Evolutionary conservation across 2,797 vertebrate species (phyloP).

Genomic region (Poeciliopsis infans): DNA sequence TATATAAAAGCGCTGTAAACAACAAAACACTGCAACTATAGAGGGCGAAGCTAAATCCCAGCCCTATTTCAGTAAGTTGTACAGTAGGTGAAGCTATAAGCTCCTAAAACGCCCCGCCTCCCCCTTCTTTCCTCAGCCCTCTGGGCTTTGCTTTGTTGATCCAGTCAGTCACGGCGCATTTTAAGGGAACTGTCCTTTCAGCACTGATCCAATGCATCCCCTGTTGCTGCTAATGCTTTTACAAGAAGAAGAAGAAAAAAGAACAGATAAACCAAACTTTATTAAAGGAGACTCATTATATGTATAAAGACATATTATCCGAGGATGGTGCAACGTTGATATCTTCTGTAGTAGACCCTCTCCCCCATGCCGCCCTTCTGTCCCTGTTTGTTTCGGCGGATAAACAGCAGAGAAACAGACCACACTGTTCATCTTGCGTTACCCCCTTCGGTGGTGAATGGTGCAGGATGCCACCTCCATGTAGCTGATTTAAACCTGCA

Average conservation of each 20-base stretch:
- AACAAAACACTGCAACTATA: conserved; percentile 71
- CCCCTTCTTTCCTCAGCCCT: conserved; percentile 21
- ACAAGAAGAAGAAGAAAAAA: conserved; percentile 12
- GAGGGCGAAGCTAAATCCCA: conserved; percentile 76
- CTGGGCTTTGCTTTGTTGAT: conserved; percentile 76
- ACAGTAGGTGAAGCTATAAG: conserved; percentile 76
- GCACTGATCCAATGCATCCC: conserved; percentile 83
- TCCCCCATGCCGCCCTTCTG: not conserved
- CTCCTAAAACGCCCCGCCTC: conserved; percentile 49
- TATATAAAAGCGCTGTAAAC: conserved; percentile 73
- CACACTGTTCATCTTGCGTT: conserved; percentile 54
- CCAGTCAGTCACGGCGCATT: conserved; percentile 73
- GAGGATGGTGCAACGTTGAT: conserved; percentile 81
- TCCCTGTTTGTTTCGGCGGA: conserved; percentile 49
- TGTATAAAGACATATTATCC: conserved; percentile 70
- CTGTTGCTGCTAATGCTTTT: conserved; percentile 79
- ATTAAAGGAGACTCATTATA: conserved; percentile 68
- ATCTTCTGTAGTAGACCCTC: conserved; percentile 66
- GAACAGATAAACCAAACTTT: conserved; percentile 76
- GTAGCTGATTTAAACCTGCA: conserved; percentile 70
- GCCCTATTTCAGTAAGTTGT: conserved; percentile 80
- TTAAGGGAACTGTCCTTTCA: conserved; percentile 89
- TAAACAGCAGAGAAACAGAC: conserved; percentile 54
- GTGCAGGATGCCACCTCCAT: conserved; percentile 69
- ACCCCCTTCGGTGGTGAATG: conserved; percentile 59